Percentiles rank a stretch among this genome's conserved stretches.
Evolutionary conservation across 1,140 invertebrate genomes (phyloP).

Genomic region (Monomorium pharaonis): DNA sequence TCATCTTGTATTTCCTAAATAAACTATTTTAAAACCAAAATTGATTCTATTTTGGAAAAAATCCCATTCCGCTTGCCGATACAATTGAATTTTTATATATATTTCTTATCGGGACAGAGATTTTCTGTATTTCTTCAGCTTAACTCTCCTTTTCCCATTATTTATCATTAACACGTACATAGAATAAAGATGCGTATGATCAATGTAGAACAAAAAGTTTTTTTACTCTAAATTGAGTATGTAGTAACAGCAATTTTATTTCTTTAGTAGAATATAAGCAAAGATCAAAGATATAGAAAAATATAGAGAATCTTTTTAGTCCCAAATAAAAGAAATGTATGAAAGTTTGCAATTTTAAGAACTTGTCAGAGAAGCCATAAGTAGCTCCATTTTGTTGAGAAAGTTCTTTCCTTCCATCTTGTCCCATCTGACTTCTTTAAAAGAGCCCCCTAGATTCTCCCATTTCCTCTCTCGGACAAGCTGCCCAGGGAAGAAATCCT

Average conservation of each 20-base stretch:
- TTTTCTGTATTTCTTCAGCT: neutral
- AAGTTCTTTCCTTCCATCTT: conserved; percentile 99
- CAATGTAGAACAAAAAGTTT: neutral
- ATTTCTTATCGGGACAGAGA: neutral
- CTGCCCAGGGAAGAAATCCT: conserved; percentile 94
- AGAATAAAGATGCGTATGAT: neutral
- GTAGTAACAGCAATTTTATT: neutral
- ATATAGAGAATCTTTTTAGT: conserved; percentile 5
- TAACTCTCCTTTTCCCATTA: neutral
- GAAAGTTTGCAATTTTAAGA: conserved; percentile 68
- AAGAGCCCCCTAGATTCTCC: conserved; percentile 95
- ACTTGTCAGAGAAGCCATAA: conserved; percentile 96
- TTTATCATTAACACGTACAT: neutral
- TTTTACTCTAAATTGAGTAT: neutral
- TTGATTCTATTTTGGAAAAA: neutral
- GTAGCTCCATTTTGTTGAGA: conserved; percentile 97
- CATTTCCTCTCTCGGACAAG: conserved; percentile 95
- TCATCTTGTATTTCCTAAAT: conserved; percentile 2
- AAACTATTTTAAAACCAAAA: conserved; percentile 2
- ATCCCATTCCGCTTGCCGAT: neutral
- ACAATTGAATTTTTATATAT: neutral
- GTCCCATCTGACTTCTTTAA: conserved; percentile 96
- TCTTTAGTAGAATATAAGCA: neutral
- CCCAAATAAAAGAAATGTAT: neutral
- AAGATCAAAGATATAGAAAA: neutral